Conservation (phyloP, 2,888 invertebrate species). For the Drosophila neonasuta region DNA sequence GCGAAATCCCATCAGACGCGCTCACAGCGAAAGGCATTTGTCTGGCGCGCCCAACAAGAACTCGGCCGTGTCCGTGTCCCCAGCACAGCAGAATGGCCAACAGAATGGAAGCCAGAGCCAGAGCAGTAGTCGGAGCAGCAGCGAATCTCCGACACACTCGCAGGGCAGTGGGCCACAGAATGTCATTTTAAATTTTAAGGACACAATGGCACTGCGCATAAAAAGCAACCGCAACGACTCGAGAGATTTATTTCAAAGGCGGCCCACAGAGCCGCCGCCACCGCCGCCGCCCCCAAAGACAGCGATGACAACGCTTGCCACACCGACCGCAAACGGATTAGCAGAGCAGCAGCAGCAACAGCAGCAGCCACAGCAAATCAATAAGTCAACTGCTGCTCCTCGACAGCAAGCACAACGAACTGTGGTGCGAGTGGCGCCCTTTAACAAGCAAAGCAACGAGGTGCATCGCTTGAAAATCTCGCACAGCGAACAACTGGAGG, state of each 20-base stretch:
- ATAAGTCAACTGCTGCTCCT: conserved; percentile 76
- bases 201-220: conserved; percentile 92
- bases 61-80: conserved; percentile 38
- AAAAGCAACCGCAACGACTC: conserved; percentile 85
- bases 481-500: conserved; percentile 82
- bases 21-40: conserved; percentile 81
- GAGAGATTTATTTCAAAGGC: conserved; percentile 84
- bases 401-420: conserved; percentile 78
- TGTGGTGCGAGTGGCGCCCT: conserved; percentile 83
- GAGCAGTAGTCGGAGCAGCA: background rate
- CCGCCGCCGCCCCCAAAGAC: conserved; percentile 82
- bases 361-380: conserved; percentile 75
- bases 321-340: conserved; percentile 66
- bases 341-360: conserved; percentile 54
- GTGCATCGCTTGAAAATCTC: conserved; percentile 84
- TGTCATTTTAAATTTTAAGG: conserved; percentile 83
- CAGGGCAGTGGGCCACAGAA: conserved; percentile 51
- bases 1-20: conserved; percentile 82
- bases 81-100: conserved; percentile 8
- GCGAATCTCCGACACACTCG: conserved; percentile 21
- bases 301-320: background rate
- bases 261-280: conserved; percentile 83
- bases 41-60: conserved; percentile 53
- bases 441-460: conserved; percentile 80
- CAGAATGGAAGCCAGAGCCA: background rate